Evolutionary conservation across 2,888 invertebrate species (phyloP).

Genomic region (Gymnocheta viridis): DNA sequence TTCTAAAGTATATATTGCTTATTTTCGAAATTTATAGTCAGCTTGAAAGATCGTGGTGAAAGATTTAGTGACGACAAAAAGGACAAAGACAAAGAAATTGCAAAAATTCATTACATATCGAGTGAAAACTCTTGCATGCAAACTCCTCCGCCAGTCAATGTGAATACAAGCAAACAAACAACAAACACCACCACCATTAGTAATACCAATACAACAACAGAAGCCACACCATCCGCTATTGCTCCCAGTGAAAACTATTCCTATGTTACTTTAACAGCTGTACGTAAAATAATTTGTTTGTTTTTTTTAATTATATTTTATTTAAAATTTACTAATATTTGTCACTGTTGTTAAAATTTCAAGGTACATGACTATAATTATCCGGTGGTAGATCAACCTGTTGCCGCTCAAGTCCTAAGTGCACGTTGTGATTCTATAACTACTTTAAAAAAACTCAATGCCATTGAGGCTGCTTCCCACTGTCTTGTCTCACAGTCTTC

Average conservation of each 20-base stretch:
- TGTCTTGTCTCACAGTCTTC: slow-evolving; percentile 79
- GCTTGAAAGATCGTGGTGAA: slow-evolving; percentile 76
- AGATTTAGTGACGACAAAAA: slow-evolving; percentile 77
- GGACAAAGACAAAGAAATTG: slow-evolving; percentile 78
- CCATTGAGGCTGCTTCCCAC: slow-evolving; percentile 81
- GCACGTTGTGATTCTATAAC: slow-evolving; percentile 84
- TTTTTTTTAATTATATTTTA: background rate
- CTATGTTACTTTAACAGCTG: slow-evolving; percentile 91
- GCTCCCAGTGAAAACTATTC: slow-evolving; percentile 87
- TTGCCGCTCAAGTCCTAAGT: slow-evolving; percentile 80
- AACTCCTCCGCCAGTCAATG: slow-evolving; percentile 23
- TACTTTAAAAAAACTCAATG: slow-evolving; percentile 86
- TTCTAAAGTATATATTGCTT: background rate
- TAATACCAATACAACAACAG: slow-evolving; percentile 57
- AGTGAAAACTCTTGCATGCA: slow-evolving; percentile 79
- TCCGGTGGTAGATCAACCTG: slow-evolving; percentile 84
- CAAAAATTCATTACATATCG: slow-evolving; percentile 85
- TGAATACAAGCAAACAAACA: slow-evolving; percentile 30
- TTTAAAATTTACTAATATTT: background rate
- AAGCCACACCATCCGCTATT: slow-evolving; percentile 76
- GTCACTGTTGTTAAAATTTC: background rate
- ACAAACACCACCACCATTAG: slow-evolving; percentile 26
- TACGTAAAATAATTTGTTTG: slow-evolving; percentile 74
- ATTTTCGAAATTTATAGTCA: slow-evolving; percentile 74
- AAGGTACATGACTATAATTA: slow-evolving; percentile 93